Base-by-base conservation (phyloP, 1,140 invertebrate species). In the Nasonia vitripennis region DNA sequence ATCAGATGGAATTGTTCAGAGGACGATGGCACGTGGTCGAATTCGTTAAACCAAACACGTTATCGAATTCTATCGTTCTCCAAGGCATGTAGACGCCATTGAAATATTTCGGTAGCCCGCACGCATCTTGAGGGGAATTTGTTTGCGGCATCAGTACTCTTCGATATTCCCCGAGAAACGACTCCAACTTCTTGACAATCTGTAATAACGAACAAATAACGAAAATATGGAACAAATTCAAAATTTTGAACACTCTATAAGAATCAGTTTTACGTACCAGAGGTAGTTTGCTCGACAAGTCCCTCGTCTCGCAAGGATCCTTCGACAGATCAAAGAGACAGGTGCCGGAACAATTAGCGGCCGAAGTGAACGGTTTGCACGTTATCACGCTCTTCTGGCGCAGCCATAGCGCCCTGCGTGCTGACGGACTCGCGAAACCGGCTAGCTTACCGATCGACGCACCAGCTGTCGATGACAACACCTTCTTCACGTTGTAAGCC, bases 31-130 rank as follows among this genome's bases (percentile, higher is more conserved):
- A 62, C 14, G 17, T n/a, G 55, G 55, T 5, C 17, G 55, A 62
- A 62, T 62, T n/a, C 17, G 20, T 62, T 0, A 7, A n/a, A 62
- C 20, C 55, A 62, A 62, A 55, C 17, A 10, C 5, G 6, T n/a
- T 14, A 62, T 62, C 55, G 4, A 20, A 2, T 0, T 62, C 20
- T 62, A n/a, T 12, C 5, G 4, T 78, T 10, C 62, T 84, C 94
- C 94, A 94, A 1, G 92, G 93, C 90, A 91, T 91, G 93, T 93
- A 94, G 5, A 89, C 90, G 70, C 89, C 89, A 86, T 91, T 91
- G 78, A 90, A 93, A 67, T 89, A 31, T 20, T 85, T 45, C 0
- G 94, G 94, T 89, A 91, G 88, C 11, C 92, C 88, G 27, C 83
- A 87, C n/a, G 89, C 87, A 89, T 94, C 93, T 6, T 92, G 45